Percentiles rank a stretch among this genome's conserved stretches.
These are phyloP conservation scores for Porites rus DNA, from an alignment of 92 coral and sea anemone genomes.

Conservation along the genomic window DNA sequence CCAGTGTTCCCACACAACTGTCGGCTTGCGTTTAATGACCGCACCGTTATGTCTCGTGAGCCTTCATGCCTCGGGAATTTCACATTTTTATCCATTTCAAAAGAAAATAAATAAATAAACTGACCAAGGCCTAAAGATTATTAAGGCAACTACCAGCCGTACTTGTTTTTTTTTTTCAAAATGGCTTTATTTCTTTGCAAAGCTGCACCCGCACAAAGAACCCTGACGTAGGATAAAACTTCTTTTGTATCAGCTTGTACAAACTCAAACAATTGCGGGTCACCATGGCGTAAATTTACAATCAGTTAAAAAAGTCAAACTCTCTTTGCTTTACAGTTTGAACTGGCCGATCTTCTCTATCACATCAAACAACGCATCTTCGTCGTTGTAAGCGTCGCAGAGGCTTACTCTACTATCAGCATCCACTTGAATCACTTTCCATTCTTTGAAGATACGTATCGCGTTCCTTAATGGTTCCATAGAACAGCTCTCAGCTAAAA, in stretches of 20 bases:
- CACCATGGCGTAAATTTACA: not conserved
- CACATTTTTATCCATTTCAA: too few species aligned
- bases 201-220: not conserved
- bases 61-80: too few species aligned
- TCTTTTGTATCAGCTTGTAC: not conserved
- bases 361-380: slow-evolving; percentile 71
- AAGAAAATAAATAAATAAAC: too few species aligned
- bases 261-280: not conserved
- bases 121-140: too few species aligned
- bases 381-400: slow-evolving; percentile 63
- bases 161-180: too few species aligned
- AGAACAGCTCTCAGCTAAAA: slow-evolving; percentile 91
- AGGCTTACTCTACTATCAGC: slow-evolving; percentile 48
- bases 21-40: too few species aligned
- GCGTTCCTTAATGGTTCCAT: slow-evolving; percentile 88
- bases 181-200: not conserved
- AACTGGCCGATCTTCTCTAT: slow-evolving; percentile 75
- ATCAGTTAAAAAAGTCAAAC: not conserved
- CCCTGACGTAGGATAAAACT: not conserved
- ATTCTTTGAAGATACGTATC: slow-evolving; percentile 80
- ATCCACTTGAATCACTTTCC: slow-evolving; percentile 64
- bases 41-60: too few species aligned
- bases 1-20: too few species aligned
- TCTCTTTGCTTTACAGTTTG: slow-evolving; percentile 39
- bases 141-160: too few species aligned